Conservation (phyloP, 2,113 vertebrate genomes). For the Malurus elegans region DNA sequence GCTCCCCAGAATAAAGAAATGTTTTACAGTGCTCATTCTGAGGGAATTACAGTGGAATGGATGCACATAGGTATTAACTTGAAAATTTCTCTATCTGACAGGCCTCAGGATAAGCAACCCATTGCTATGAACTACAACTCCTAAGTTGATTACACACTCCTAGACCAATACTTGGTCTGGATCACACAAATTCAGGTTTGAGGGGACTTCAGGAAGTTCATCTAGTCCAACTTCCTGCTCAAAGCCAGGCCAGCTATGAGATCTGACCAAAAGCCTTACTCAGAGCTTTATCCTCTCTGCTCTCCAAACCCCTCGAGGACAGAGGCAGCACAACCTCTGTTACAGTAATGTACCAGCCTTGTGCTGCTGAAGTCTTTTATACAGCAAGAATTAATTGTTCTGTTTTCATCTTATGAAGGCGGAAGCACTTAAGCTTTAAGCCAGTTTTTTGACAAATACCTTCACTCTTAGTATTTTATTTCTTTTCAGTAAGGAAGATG, state of each 20-base stretch:
- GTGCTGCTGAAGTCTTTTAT: not conserved
- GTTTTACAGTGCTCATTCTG: not conserved
- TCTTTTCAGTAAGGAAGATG: not conserved
- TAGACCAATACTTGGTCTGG: no score
- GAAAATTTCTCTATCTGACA: not conserved
- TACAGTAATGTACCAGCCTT: not conserved
- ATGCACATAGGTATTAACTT: not conserved
- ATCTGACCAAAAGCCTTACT: not conserved
- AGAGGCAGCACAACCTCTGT: not conserved
- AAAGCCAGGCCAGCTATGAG: not conserved
- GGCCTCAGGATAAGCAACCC: not conserved
- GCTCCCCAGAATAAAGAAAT: not conserved
- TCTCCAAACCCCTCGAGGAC: not conserved
- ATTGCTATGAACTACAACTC: not conserved
- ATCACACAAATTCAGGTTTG: not conserved
- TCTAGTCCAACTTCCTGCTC: not conserved
- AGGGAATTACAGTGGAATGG: not conserved
- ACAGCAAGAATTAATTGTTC: not conserved
- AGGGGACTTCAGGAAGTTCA: not conserved
- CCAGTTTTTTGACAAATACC: not conserved
- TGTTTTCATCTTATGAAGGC: not conserved
- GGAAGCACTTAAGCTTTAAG: not conserved
- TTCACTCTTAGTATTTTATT: not conserved
- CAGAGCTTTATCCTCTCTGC: not conserved
- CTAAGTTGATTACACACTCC: not conserved